phyloP scores from a whole-genome alignment of 2,888 invertebrate genomes.

The Amblyjoppa proteus region DNA sequence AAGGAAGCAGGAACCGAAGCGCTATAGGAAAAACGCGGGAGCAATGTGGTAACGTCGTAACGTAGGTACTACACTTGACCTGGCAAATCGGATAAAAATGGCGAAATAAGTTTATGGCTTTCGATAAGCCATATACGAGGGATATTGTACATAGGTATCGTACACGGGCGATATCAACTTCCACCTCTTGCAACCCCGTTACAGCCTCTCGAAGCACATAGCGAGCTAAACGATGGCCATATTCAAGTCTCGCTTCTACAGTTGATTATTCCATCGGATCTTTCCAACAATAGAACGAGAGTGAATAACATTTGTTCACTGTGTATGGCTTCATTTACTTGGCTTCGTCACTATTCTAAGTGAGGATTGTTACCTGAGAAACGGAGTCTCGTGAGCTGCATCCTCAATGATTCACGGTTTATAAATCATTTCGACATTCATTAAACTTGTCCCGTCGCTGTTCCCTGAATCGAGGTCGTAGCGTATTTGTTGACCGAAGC shows the following conservation, averaged over 20 bases:
- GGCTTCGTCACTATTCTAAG: too few relatives aligned
- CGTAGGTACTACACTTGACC: slow-evolving; percentile 37
- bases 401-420: too few relatives aligned
- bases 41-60: slow-evolving; percentile 20
- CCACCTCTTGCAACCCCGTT: slow-evolving; percentile 4
- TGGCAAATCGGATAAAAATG: slow-evolving; percentile 42
- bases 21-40: background rate
- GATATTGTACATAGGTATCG: slow-evolving; percentile 38
- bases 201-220: slow-evolving; percentile 15
- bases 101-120: slow-evolving; percentile 59
- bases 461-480: too few relatives aligned
- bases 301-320: slow-evolving; percentile 2
- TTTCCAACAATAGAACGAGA: slow-evolving; percentile 33
- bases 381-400: too few relatives aligned
- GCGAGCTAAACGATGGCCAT: slow-evolving; percentile 39
- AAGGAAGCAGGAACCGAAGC: background rate
- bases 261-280: slow-evolving; percentile 39
- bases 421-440: too few relatives aligned
- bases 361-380: too few relatives aligned
- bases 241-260: slow-evolving; percentile 41
- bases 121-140: slow-evolving; percentile 65
- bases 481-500: too few relatives aligned
- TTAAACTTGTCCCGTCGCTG: background rate
- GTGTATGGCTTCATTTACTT: background rate
- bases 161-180: background rate